A percentile compares a stretch with the other conserved stretches of the same genome.
Conservation (phyloP, 2,888 invertebrate genomes). For the Meganola albula region DNA sequence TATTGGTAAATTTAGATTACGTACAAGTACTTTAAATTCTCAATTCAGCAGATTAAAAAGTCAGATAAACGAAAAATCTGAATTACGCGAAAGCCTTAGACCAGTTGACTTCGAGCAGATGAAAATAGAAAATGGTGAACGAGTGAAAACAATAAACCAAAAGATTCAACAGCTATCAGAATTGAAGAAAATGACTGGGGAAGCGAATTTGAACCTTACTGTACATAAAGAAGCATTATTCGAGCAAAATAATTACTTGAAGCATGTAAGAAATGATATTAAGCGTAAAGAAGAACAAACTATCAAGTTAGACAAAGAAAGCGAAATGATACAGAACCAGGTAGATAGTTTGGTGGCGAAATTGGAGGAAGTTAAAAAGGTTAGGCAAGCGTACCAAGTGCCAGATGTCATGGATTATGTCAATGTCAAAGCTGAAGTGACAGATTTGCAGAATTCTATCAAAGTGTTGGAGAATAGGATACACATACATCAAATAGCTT, state of each 20-base stretch:
- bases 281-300: conserved; percentile 54
- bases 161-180: conserved; percentile 72
- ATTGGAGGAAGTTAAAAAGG: conserved; percentile 51
- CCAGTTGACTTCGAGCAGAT: conserved; percentile 81
- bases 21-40: conserved; percentile 74
- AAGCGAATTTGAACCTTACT: conserved; percentile 74
- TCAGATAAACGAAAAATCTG: conserved; percentile 73
- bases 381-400: conserved; percentile 63
- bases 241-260: conserved; percentile 65
- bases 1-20: conserved; percentile 77
- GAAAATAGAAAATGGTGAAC: conserved; percentile 78
- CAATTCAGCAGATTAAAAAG: conserved; percentile 73
- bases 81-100: conserved; percentile 76
- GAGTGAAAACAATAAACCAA: conserved; percentile 68
- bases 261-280: conserved; percentile 55
- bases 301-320: conserved; percentile 58
- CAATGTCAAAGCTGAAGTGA: conserved; percentile 64
- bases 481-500: conserved; percentile 56
- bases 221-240: conserved; percentile 76
- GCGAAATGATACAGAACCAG: conserved; percentile 49
- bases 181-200: conserved; percentile 78
- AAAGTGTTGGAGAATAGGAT: conserved; percentile 52
- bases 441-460: conserved; percentile 59
- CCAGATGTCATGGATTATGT: conserved; percentile 80
- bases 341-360: conserved; percentile 51